Conservation (phyloP, 2,888 invertebrate species). For the Palloptera scutellata region DNA sequence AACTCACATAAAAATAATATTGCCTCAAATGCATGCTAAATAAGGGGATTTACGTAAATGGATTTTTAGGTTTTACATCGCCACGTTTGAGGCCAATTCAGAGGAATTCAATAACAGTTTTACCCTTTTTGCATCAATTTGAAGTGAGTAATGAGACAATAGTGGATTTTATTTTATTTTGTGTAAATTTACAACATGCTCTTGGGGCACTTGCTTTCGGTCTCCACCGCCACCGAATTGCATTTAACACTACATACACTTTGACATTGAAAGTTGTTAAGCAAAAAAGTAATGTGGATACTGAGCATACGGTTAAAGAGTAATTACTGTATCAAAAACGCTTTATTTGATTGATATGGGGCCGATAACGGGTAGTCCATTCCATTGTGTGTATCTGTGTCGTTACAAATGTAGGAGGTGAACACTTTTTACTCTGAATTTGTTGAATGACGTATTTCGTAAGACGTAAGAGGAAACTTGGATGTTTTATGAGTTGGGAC, state of each 20-base stretch:
- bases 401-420: too few relatives aligned
- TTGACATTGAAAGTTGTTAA: neutral
- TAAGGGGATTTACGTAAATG: conserved; percentile 58
- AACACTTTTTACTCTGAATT: too few relatives aligned
- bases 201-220: conserved; percentile 13
- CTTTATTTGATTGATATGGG: too few relatives aligned
- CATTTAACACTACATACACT: neutral
- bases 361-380: too few relatives aligned
- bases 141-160: conserved; percentile 33
- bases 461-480: too few relatives aligned
- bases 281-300: too few relatives aligned
- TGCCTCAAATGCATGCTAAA: conserved; percentile 49
- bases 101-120: conserved; percentile 29
- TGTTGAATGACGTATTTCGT: too few relatives aligned
- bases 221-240: neutral
- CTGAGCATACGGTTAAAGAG: too few relatives aligned
- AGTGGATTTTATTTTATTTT: conserved; percentile 41
- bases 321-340: too few relatives aligned
- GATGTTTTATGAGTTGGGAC: too few relatives aligned
- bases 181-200: conserved; percentile 20
- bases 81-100: conserved; percentile 9
- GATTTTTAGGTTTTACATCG: conserved; percentile 51
- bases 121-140: conserved; percentile 34
- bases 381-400: too few relatives aligned
- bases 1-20: conserved; percentile 26